Conservation (phyloP, 2,113 vertebrate genomes). For the Syngnathus floridae region DNA sequence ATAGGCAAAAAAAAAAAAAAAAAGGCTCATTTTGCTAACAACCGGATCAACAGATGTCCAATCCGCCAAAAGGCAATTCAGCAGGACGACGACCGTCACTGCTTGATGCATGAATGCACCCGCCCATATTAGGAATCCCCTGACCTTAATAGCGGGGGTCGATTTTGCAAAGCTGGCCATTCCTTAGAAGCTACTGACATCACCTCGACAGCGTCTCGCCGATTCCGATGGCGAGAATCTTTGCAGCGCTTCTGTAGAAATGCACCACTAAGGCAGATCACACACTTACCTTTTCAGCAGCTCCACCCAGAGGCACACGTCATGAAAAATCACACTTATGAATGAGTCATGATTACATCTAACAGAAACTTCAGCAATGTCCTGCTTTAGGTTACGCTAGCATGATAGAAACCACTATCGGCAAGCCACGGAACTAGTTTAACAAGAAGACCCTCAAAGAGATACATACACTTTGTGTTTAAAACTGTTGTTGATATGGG, state of each 20-base stretch:
- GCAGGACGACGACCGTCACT: not conserved
- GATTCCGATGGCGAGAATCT: conserved; percentile 4
- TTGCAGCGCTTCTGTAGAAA: conserved; percentile 4
- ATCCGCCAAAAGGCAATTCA: not conserved
- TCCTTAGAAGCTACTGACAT: not conserved
- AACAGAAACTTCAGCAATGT: conserved; percentile 26
- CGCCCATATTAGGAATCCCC: not conserved
- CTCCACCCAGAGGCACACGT: conserved; percentile 37
- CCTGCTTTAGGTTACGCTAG: conserved; percentile 32
- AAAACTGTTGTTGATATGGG: conserved; percentile 88
- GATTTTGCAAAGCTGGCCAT: not conserved
- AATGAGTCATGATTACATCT: conserved; percentile 24
- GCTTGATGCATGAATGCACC: not conserved
- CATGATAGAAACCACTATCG: conserved; percentile 38
- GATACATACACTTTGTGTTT: conserved; percentile 99
- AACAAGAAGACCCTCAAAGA: conserved; percentile 76
- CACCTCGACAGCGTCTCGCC: not conserved
- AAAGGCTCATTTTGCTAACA: not conserved
- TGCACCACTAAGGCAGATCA: conserved; percentile 30
- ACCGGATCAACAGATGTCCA: not conserved
- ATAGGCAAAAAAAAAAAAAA: no score
- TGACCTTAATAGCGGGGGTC: not conserved
- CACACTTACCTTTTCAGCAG: conserved; percentile 62
- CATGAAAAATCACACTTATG: conserved; percentile 30
- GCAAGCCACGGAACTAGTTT: conserved; percentile 35